Percentiles rank a stretch among this genome's conserved stretches.
phyloP scores from a whole-genome alignment of 2,888 invertebrate species.

The Brassicogethes aeneus region DNA sequence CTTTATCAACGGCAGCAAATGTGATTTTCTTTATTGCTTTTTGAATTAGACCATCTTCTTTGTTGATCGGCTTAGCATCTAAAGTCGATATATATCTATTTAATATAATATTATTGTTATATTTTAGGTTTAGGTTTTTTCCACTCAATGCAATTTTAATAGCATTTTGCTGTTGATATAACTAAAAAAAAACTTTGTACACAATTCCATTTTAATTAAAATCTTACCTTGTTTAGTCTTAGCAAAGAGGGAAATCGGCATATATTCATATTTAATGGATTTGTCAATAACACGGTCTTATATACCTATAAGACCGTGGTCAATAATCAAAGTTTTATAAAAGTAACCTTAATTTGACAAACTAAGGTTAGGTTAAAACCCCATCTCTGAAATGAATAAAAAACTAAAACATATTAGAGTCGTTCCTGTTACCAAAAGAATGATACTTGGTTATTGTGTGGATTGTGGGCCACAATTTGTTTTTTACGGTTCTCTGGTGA shows the following conservation, averaged over 20 bases:
- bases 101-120: neutral
- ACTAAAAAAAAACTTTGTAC: too few relatives aligned
- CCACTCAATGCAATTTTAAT: neutral
- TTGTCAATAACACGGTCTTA: too few relatives aligned
- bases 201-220: too few relatives aligned
- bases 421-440: too few relatives aligned
- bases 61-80: slow-evolving; percentile 15
- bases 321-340: too few relatives aligned
- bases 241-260: neutral
- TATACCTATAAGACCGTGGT: too few relatives aligned
- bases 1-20: slow-evolving; percentile 22
- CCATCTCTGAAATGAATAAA: too few relatives aligned
- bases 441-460: too few relatives aligned
- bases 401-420: too few relatives aligned
- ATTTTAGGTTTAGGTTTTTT: neutral
- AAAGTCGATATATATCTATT: slow-evolving; percentile 16
- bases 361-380: neutral
- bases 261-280: too few relatives aligned
- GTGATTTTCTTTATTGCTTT: slow-evolving; percentile 24
- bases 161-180: neutral
- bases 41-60: slow-evolving; percentile 17
- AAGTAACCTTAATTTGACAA: neutral
- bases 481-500: too few relatives aligned
- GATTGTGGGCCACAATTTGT: too few relatives aligned
- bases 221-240: slow-evolving; percentile 8